Conservation (phyloP, 2,113 vertebrate genomes). For the Ailuropoda melanoleuca region DNA sequence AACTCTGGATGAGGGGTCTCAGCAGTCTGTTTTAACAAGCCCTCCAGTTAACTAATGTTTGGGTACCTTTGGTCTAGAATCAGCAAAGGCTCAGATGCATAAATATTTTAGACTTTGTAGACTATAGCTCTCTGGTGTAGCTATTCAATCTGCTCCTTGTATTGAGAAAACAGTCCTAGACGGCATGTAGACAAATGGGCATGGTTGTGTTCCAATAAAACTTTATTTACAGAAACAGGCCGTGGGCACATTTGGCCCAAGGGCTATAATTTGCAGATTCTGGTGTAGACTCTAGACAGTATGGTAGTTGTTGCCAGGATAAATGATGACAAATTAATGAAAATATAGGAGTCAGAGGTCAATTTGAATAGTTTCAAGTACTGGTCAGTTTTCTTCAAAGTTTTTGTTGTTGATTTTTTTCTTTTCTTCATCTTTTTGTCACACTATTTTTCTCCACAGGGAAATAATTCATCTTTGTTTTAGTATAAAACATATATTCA, state of each 20-base stretch:
- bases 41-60: background rate
- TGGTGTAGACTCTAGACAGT: background rate
- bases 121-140: background rate
- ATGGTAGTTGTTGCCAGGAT: background rate
- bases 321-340: background rate
- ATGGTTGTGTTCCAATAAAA: background rate
- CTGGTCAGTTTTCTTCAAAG: conserved; percentile 8
- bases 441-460: background rate
- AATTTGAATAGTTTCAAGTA: conserved; percentile 4
- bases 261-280: background rate
- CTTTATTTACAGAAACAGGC: background rate
- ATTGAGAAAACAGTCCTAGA: background rate
- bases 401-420: background rate
- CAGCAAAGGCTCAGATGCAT: background rate
- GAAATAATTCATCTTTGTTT: conserved; percentile 40
- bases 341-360: background rate
- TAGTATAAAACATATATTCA: conserved; percentile 23
- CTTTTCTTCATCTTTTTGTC: background rate
- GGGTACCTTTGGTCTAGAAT: background rate
- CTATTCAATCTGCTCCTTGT: background rate
- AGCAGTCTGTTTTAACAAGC: background rate
- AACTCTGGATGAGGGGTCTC: background rate
- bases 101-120: conserved; percentile 25
- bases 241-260: background rate
- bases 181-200: background rate